phyloP scores from a whole-genome alignment of 2,113 vertebrate species.

The Eubucco bourcierii region DNA sequence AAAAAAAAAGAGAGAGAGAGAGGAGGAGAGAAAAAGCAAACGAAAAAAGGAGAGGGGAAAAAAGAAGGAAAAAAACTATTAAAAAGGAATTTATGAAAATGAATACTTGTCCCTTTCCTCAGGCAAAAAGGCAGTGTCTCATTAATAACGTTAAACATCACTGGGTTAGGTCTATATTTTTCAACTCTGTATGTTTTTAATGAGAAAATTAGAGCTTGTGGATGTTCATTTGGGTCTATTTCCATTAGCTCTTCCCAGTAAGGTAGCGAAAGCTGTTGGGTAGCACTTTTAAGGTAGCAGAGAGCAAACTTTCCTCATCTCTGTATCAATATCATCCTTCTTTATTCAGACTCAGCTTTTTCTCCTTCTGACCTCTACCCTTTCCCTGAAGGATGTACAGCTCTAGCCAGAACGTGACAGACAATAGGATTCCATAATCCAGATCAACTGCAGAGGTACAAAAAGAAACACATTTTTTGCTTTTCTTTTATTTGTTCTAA shows the following conservation, averaged over 20 bases:
- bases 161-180: background rate
- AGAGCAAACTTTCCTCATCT: slow-evolving; percentile 21
- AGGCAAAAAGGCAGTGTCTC: slow-evolving; percentile 69
- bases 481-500: background rate
- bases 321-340: background rate
- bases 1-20: background rate
- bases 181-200: slow-evolving; percentile 41
- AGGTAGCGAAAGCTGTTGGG: background rate
- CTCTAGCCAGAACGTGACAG: background rate
- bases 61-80: slow-evolving; percentile 70
- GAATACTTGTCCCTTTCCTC: slow-evolving; percentile 77
- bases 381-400: background rate
- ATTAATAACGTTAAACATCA: slow-evolving; percentile 59
- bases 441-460: background rate
- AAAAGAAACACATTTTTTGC: background rate
- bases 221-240: slow-evolving; percentile 43
- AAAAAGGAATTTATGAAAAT: slow-evolving; percentile 83
- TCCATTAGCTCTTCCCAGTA: slow-evolving; percentile 32
- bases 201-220: slow-evolving; percentile 54
- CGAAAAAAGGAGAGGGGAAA: background rate
- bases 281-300: background rate
- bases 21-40: slow-evolving; percentile 25
- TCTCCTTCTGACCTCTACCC: background rate
- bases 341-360: background rate
- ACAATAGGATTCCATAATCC: background rate